Conservation (phyloP, 2,888 invertebrate genomes). For the Acanthosepion pharaonis region DNA sequence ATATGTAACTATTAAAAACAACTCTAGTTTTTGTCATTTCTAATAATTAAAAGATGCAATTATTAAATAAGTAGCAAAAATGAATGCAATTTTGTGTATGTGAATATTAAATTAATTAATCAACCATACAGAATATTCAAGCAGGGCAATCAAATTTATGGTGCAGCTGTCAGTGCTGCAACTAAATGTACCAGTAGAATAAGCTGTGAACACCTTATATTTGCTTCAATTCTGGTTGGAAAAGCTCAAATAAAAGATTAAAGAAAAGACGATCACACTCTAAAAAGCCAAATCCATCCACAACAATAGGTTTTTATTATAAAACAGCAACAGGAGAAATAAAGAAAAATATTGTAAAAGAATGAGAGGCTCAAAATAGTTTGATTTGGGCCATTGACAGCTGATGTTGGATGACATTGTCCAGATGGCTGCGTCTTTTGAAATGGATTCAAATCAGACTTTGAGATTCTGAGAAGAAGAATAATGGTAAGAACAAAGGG, state of each 20-base stretch:
- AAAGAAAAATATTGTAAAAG: background rate
- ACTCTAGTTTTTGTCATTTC: no score
- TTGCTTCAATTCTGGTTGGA: background rate
- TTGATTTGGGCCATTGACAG: background rate
- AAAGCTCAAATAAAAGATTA: background rate
- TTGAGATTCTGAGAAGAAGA: background rate
- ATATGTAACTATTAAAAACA: no score
- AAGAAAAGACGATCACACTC: background rate
- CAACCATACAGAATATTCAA: no score
- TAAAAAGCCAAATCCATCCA: background rate
- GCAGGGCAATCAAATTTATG: no score
- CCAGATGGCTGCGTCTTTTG: background rate
- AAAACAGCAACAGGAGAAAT: background rate
- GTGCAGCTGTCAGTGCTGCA: no score
- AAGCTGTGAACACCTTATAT: background rate
- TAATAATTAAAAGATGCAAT: no score
- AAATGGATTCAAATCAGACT: background rate
- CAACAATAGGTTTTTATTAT: background rate
- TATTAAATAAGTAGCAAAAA: no score
- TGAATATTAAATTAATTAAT: no score
- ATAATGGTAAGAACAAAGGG: background rate
- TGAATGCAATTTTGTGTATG: no score
- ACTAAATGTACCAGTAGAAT: no score
- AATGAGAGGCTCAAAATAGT: background rate
- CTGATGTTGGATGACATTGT: background rate